Evolutionary conservation across 2,113 vertebrate genomes (phyloP).

Genomic region (Rhinichthys klamathensis): DNA sequence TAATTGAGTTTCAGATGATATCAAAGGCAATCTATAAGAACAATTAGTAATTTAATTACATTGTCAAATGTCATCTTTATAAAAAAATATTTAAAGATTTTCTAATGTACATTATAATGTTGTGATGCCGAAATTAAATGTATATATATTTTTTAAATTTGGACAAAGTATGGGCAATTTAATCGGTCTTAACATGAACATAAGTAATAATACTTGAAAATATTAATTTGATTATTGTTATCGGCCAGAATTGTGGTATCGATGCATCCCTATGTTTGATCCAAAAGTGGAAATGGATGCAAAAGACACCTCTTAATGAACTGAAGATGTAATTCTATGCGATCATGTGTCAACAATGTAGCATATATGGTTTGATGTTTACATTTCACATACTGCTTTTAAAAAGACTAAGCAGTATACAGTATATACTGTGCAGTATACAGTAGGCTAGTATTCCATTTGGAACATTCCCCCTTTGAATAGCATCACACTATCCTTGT

Average conservation of each 20-base stretch:
- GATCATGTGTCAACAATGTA: background rate
- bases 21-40: background rate
- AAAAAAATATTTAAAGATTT: too few species aligned
- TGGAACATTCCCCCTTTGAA: background rate
- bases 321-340: background rate
- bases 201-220: background rate
- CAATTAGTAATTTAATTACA: background rate
- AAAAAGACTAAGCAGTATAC: background rate
- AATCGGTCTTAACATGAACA: background rate
- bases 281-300: background rate
- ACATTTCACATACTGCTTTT: background rate
- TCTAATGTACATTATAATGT: too few species aligned
- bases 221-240: background rate
- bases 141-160: too few species aligned
- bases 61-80: too few species aligned
- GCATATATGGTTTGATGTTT: background rate
- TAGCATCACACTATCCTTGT: background rate
- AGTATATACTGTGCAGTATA: background rate
- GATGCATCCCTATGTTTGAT: background rate
- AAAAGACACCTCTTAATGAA: background rate
- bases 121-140: too few species aligned
- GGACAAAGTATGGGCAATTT: background rate
- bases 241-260: background rate
- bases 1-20: background rate
- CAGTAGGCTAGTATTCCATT: background rate